Base-by-base conservation (phyloP, 2,797 vertebrate species). In the Petrocephalus sullivani region DNA sequence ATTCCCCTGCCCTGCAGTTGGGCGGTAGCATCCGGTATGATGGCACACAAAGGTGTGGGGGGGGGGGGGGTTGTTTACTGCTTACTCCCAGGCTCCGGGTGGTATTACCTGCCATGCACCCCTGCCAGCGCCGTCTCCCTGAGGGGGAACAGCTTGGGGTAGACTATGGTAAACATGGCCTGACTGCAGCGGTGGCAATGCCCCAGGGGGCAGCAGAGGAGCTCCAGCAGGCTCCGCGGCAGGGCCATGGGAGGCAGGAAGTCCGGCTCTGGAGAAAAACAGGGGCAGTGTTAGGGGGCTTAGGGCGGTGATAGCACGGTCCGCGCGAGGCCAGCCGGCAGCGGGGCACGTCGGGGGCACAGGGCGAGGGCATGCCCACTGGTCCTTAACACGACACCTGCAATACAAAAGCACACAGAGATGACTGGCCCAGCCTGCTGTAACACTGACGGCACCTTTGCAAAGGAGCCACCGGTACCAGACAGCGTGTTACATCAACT, bases 181-280 rank as follows among this genome's bases (percentile, higher is more conserved):
- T 98, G 97, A 89, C 97, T 98, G 92, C 98, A 99, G 78, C 97
- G 97, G 92, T 99, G 98, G 92, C 98, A 99, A 92, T 99, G 98
- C 85, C 98, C 98, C 92, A 99, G 91, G 1, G 98, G 98, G 93
- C 96, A 98, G 89, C 94, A 96, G 89, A 99, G 92, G 90, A 98
- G 94, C 90, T 99, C 97, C 93, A 97, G 92, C 71, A 99, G 96
- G 91, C 96, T 98, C 96, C 94, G 97, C 90, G 98, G 98, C 91
- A 99, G 95, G 0, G 95, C 94, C 93, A 97, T 93, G 37, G 96
- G 95, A 89, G 97, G 96, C 92, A 96, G 93, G 90, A 96, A 91
- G 92, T 93, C 95, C 87, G 96, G 91, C 91, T 97, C 98, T 99
- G 91, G 28, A n/a, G 33, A 51, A 51, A 64, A 61, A 87, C 37